A percentile compares a stretch with the other conserved stretches of the same genome.
phyloP scores from a whole-genome alignment of 2,113 vertebrate genomes.

The Octodon degus region DNA sequence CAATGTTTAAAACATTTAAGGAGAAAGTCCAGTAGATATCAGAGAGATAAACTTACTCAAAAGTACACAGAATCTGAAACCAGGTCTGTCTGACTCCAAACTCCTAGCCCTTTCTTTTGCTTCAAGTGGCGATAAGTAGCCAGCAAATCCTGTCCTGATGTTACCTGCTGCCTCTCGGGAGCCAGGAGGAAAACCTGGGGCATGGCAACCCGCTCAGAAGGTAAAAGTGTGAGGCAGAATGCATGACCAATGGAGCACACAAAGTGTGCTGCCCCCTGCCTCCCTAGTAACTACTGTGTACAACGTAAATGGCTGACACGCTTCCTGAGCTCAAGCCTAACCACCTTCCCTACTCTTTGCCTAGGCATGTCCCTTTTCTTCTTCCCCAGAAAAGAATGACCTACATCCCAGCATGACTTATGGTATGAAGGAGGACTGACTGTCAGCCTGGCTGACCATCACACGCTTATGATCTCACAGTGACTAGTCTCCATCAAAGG shows the following conservation, averaged over 20 bases:
- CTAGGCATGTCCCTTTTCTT: background rate
- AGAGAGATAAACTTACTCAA: constrained; percentile 51
- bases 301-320: background rate
- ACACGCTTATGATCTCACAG: constrained; percentile 47
- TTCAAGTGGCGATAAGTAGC: background rate
- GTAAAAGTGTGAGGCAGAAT: background rate
- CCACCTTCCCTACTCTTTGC: background rate
- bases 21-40: background rate
- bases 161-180: background rate
- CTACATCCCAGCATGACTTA: background rate
- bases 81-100: constrained; percentile 1
- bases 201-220: background rate
- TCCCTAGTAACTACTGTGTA: background rate
- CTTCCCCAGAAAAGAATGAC: background rate
- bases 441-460: background rate
- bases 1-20: background rate
- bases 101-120: background rate
- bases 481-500: background rate
- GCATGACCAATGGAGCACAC: background rate
- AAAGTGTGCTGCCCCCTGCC: background rate
- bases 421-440: constrained; percentile 4
- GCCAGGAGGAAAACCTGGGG: background rate
- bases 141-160: background rate
- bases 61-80: background rate
- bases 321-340: background rate